These are phyloP conservation scores for Caenorhabditis zanzibari DNA, from an alignment of 2,888 invertebrate species.

Conservation along the genomic window DNA sequence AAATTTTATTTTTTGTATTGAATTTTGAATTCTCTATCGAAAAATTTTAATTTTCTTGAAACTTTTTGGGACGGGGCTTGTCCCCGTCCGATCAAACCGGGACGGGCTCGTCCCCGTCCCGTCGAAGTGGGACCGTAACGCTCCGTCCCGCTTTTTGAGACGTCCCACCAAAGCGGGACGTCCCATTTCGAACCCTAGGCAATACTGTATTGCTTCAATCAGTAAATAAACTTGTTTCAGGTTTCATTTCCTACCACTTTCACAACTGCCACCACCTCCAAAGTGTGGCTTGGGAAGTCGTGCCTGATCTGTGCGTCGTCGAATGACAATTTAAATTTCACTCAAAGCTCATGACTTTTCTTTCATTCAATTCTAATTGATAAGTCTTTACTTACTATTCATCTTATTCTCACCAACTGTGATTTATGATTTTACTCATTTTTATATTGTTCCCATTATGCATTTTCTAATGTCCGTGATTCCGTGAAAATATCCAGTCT, in stretches of 20 bases:
- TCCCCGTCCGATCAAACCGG: too few relatives aligned
- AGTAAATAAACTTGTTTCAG: constrained; percentile 45
- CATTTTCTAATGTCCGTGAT: constrained; percentile 35
- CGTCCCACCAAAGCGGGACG: too few relatives aligned
- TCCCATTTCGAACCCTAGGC: too few relatives aligned
- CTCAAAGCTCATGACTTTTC: constrained; percentile 39
- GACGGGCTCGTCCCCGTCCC: too few relatives aligned
- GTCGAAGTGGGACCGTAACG: too few relatives aligned
- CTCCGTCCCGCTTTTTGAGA: too few relatives aligned
- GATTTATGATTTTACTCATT: constrained; percentile 28
- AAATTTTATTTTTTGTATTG: too few relatives aligned
- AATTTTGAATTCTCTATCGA: too few relatives aligned
- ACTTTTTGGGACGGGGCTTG: too few relatives aligned
- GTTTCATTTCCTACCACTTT: constrained; percentile 71
- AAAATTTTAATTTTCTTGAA: too few relatives aligned
- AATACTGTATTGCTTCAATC: neutral
- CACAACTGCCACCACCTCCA: constrained; percentile 73
- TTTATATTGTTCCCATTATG: constrained; percentile 9
- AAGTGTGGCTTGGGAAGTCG: constrained; percentile 31
- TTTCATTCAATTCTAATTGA: constrained; percentile 10
- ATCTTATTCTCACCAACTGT: neutral
- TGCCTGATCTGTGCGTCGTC: constrained; percentile 9
- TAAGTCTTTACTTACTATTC: neutral
- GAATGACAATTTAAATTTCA: neutral
- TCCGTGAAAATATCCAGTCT: constrained; percentile 6